A percentile compares a stretch with the other conserved stretches of the same genome.
Evolutionary conservation across 1,140 invertebrate species (phyloP).

Genomic region (Apocrypta bakeri): DNA sequence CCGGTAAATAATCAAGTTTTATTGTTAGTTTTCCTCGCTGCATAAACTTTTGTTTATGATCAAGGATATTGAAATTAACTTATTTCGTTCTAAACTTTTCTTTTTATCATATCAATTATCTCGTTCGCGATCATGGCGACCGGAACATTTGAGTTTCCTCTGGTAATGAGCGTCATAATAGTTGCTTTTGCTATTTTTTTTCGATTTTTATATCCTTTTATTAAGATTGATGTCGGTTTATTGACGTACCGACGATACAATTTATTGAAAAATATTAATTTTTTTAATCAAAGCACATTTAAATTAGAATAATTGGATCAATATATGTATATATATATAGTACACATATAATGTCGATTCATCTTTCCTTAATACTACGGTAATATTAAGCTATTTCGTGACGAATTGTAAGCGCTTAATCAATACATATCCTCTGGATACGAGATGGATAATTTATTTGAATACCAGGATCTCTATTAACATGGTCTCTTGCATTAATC

Average conservation of each 20-base stretch:
- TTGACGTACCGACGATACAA: too few species aligned
- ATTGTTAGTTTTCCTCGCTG: background rate
- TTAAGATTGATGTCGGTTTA: too few species aligned
- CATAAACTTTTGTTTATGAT: too few species aligned
- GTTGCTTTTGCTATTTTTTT: too few species aligned
- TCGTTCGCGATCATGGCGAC: background rate
- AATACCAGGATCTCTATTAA: background rate
- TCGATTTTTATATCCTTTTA: too few species aligned
- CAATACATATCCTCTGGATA: background rate
- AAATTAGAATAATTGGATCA: too few species aligned
- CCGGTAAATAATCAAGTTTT: background rate
- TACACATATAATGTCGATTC: too few species aligned
- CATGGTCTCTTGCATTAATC: slow-evolving; percentile 73
- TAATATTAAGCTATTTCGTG: background rate
- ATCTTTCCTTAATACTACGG: background rate
- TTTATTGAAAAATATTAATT: too few species aligned
- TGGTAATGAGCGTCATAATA: background rate
- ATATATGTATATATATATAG: too few species aligned
- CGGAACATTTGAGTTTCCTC: background rate
- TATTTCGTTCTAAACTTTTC: too few species aligned
- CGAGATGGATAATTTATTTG: background rate
- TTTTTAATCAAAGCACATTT: background rate
- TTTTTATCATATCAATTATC: background rate
- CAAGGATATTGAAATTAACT: too few species aligned
- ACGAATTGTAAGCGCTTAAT: background rate